Evolutionary conservation across 2,888 invertebrate species (phyloP).

Genomic region (Cerastoderma edule): DNA sequence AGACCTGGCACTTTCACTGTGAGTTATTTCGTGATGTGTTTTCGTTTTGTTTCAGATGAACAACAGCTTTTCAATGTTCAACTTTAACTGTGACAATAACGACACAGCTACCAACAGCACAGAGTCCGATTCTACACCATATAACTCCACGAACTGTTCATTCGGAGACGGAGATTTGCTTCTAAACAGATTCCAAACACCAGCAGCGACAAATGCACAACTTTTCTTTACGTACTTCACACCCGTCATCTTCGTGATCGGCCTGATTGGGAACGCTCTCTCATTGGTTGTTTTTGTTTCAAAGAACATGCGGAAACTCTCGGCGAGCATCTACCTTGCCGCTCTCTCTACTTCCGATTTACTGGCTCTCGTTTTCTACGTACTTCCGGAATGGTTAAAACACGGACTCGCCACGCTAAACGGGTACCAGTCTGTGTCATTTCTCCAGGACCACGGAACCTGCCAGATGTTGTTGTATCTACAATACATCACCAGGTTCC

Average conservation of each 20-base stretch:
- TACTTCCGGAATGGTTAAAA: slow-evolving; percentile 80
- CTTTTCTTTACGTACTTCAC: slow-evolving; percentile 87
- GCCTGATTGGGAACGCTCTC: slow-evolving; percentile 90
- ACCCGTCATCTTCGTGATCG: slow-evolving; percentile 89
- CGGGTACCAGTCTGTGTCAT: slow-evolving; percentile 57
- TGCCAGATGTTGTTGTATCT: slow-evolving; percentile 91
- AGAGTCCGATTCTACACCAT: neutral
- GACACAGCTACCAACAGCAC: neutral
- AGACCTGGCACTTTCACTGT: too few relatives aligned
- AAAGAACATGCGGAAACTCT: slow-evolving; percentile 87
- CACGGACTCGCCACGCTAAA: slow-evolving; percentile 69
- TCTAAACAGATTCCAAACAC: slow-evolving; percentile 16
- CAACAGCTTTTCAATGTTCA: neutral
- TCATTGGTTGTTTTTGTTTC: slow-evolving; percentile 92
- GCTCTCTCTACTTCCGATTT: slow-evolving; percentile 92
- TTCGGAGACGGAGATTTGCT: too few relatives aligned
- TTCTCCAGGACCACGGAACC: slow-evolving; percentile 85
- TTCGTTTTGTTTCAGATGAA: slow-evolving; percentile 16
- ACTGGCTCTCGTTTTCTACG: slow-evolving; percentile 87
- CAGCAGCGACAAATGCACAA: slow-evolving; percentile 43
- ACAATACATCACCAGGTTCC: slow-evolving; percentile 84
- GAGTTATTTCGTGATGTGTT: too few relatives aligned
- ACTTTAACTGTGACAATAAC: slow-evolving; percentile 3
- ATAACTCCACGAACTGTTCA: too few relatives aligned
- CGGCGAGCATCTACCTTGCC: slow-evolving; percentile 91